Base-by-base conservation (phyloP, 1,140 invertebrate species). In the Sinella curviseta region DNA sequence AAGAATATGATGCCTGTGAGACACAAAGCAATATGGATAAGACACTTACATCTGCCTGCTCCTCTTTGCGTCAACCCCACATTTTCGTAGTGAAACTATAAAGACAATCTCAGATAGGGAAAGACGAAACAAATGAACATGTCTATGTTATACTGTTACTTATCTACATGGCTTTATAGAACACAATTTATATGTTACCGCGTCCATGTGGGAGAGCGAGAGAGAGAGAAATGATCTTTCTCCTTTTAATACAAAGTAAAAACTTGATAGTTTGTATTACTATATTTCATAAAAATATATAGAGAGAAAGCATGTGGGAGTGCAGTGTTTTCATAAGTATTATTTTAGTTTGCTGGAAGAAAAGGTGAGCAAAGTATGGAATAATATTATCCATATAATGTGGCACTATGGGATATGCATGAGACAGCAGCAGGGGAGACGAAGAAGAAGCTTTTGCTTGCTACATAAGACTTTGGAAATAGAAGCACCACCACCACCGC, bases 41-140 rank as follows among this genome's bases (percentile, higher is more conserved):
- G 55, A 60, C 24, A 60, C 55, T 60, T 60, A 60, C 55, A n/a
- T 60, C 55, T 60, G 55, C 55, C n/a, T 60, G 3, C 24, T 24
- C 24, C 3, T n/a, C 24, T 24, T 14, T 60, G 3, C 55, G 3
- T 60, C 55, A 14, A 60, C 14, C 39, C 55, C 55, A 60, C 55
- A 60, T 60, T 60, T 60, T 24, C n/a, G 24, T 60, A 60, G n/a
- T n/a, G n/a, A n/a, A n/a, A n/a, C n/a, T n/a, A n/a, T n/a, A n/a
- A n/a, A 75, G 77, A 77, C 77, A 81, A 81, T 81, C 77, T 81
- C 80, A 78, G 80, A 81, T 81, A 81, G 76, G 77, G 65, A 48
- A 48, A 48, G 17, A 48, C 17, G n/a, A n/a, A n/a, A n/a, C n/a
- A n/a, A n/a, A 48, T 48, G 17, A 8, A 48, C 39, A 48, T 48